These are phyloP conservation scores for Aphis gossypii DNA, from an alignment of 1,140 invertebrate genomes.

Conservation along the genomic window DNA sequence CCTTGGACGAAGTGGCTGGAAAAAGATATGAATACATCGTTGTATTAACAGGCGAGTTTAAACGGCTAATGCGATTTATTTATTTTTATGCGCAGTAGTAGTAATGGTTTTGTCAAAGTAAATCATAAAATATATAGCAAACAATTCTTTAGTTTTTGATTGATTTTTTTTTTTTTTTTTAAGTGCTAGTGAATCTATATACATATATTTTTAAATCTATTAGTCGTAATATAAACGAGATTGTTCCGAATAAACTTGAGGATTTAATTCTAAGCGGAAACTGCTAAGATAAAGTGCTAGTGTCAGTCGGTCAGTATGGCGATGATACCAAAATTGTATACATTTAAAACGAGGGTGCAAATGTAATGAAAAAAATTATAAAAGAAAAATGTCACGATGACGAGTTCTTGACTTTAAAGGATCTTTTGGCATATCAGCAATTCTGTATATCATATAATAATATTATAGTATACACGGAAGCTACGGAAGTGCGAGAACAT, in stretches of 20 bases:
- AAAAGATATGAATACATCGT: slow-evolving; percentile 56
- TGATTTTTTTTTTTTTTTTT: not conserved
- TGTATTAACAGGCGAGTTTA: not conserved
- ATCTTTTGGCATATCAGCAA: not conserved
- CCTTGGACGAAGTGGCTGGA: slow-evolving; percentile 84
- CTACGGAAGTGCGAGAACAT: not conserved
- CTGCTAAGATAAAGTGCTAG: not conserved
- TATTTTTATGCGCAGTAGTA: not conserved
- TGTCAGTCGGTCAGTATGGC: not conserved
- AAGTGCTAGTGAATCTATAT: not conserved
- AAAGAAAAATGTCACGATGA: not conserved
- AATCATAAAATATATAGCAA: not conserved
- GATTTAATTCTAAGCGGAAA: too few relatives aligned
- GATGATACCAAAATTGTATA: not conserved
- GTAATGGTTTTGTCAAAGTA: not conserved
- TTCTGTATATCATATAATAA: not conserved
- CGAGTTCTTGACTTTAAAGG: not conserved
- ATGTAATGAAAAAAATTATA: not conserved
- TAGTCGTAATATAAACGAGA: not conserved
- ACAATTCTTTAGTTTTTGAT: not conserved
- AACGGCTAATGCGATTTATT: not conserved
- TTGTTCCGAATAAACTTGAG: not conserved
- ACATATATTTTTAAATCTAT: not conserved
- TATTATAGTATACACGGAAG: not conserved
- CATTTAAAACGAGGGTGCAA: not conserved